These are phyloP conservation scores for Lutjanus argentimaculatus DNA, from an alignment of 2,797 vertebrate genomes.

Conservation along the genomic window DNA sequence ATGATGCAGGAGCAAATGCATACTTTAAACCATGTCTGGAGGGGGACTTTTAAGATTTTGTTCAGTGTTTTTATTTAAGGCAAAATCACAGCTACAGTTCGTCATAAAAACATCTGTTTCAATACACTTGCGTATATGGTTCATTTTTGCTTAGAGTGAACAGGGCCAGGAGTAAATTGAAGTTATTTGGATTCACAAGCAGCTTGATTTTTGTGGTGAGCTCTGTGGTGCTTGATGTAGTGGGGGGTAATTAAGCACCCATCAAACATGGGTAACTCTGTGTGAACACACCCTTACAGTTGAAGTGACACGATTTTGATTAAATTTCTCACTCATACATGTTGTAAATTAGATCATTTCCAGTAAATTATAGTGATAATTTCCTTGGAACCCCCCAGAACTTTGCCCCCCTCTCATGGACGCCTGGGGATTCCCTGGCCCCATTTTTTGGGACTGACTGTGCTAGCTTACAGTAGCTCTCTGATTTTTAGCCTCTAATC, in stretches of 20 bases:
- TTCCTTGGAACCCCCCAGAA: constrained; percentile 4
- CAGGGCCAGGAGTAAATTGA: background rate
- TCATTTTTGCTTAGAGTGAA: background rate
- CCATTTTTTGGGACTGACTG: constrained; percentile 22
- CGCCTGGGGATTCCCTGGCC: constrained; percentile 33
- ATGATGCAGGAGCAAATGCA: no score
- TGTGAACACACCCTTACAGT: background rate
- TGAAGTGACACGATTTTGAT: background rate
- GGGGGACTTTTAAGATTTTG: background rate
- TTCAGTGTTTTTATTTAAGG: background rate
- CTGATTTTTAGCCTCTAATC: constrained; percentile 42
- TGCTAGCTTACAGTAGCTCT: background rate
- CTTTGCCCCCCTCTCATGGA: background rate
- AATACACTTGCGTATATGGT: background rate
- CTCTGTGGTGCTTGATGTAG: background rate
- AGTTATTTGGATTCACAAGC: background rate
- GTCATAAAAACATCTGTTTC: background rate
- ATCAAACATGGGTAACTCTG: background rate
- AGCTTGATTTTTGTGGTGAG: background rate
- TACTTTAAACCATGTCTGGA: no score
- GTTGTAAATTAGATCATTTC: constrained; percentile 4
- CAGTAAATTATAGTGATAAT: background rate
- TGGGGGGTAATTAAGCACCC: background rate
- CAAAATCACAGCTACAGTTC: background rate
- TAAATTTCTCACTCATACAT: background rate